Conservation (phyloP, 1,140 invertebrate genomes). For the Eupeodes corollae region DNA sequence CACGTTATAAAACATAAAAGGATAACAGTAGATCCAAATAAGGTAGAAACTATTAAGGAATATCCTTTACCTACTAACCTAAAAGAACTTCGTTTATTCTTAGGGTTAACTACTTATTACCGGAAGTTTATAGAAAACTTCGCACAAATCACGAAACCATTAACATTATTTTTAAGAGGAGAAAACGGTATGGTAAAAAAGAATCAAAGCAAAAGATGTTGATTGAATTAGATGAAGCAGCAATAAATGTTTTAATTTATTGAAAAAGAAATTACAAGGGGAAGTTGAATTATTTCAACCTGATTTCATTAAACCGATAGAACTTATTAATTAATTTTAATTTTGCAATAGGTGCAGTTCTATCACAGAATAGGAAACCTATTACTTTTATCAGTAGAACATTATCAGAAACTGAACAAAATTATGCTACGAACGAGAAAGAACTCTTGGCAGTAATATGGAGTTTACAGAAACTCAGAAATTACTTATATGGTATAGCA, state of each 20-base stretch:
- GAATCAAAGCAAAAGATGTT: constrained; percentile 13
- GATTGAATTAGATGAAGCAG: constrained; percentile 16
- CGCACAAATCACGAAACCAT: constrained; percentile 12
- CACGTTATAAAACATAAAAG: constrained; percentile 15
- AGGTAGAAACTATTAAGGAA: constrained; percentile 13
- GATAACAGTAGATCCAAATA: constrained; percentile 12
- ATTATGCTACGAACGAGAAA: constrained; percentile 28
- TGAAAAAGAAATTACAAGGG: constrained; percentile 15
- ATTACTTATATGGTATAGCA: constrained; percentile 19
- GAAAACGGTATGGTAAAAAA: constrained; percentile 3
- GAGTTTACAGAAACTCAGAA: constrained; percentile 27
- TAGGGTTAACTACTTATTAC: too few relatives aligned
- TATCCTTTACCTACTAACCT: constrained; percentile 18
- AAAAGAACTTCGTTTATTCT: too few relatives aligned
- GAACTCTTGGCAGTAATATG: constrained; percentile 36
- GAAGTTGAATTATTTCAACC: constrained; percentile 30
- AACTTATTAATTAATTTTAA: constrained; percentile 21
- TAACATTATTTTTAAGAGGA: constrained; percentile 9
- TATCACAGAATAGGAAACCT: constrained; percentile 22
- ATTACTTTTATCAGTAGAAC: constrained; percentile 22
- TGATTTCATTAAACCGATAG: constrained; percentile 26
- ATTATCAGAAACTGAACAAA: constrained; percentile 18
- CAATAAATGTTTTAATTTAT: constrained; percentile 16
- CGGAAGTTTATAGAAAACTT: too few relatives aligned
- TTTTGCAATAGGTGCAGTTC: constrained; percentile 23